Base-by-base conservation (phyloP, 2,797 vertebrate genomes). In the Aeoliscus strigatus region DNA sequence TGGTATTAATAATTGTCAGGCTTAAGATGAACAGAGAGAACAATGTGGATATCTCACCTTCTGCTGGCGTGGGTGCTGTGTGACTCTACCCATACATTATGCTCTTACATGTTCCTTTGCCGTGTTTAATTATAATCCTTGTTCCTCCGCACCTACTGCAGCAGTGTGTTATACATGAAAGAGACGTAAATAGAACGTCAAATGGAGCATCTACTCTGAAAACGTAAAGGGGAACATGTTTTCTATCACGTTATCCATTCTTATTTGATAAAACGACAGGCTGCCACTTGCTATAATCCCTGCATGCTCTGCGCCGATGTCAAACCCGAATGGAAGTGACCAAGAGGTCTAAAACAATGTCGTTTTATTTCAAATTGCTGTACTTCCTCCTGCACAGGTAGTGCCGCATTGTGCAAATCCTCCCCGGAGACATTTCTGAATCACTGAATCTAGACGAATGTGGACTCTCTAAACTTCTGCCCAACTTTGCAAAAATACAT, bases 401-500 rank as follows among this genome's bases (percentile, higher is more conserved):
- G n/a, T 6, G 18, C 18, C 6, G 18, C 18, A 3, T 21, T 21
- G 3, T 21, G 6, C 18, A 21, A 21, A 21, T 21, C 26, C 5
- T 43, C 2, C 2, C 14, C 32, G 35, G 23, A 37, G 16, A 43
- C 28, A 13, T 21, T 21, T 6, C 18, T 27, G 26, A 34, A 17
- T 2, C 36, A 23, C 9, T 24, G 33, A 33, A 40, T 41, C 36
- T 42, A 34, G 26, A 33, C 18, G 48, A 42, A 69, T 47, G 37
- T 9, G n/a, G n/a, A n/a, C n/a, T n/a, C n/a, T n/a, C n/a, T 15
- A 58, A 60, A 60, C 45, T 64, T 60, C 35, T 3, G 15, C 40
- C 17, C 37, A 65, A 67, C 65, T 74, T 70, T 68, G 42, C 30
- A 49, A 67, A 70, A 61, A 60, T 21, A 53, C 58, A 58, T 75